Base-by-base conservation (phyloP, 2,888 invertebrate species). In the Malacosoma neustria region DNA sequence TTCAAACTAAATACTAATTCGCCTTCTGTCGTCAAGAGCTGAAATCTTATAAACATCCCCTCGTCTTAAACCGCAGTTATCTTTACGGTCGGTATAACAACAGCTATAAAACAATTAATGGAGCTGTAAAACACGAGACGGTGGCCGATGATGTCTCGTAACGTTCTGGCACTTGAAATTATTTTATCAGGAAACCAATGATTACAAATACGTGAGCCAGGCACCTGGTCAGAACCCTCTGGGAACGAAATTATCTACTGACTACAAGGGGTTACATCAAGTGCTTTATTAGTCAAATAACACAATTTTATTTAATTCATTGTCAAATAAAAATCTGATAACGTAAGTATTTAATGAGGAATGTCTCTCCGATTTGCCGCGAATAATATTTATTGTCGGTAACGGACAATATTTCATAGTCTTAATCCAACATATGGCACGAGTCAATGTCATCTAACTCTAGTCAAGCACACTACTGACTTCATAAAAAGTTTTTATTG, bases 61-160 rank as follows among this genome's bases (percentile, higher is more conserved):
- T 46, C 48, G 49, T 22, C 22, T 22, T 22, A 22, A 41, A 56
- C 59, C 58, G 49, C 63, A 67, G 62, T 73, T 73, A 80, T 80
- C 77, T 76, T 64, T 65, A 72, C 68, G 61, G 64, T 57, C 57
- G 51, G 68, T 69, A 66, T 70, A 64, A 73, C 65, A 62, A 58
- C 64, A 43, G 53, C 54, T 61, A 73, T 79, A 71, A 77, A 82
- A 80, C 63, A 70, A 76, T 76, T 81, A 79, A 84, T 73, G 65
- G 55, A 55, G 58, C 50, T 61, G 71, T 81, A 66, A 79, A 81
- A 72, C 62, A 53, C 43, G 43, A 58, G 45, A 65, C 76, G 57
- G 76, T 71, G 70, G 77, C 61, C 49, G 58, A 56, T 51, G 57
- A 58, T 55, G 60, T 52, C 46, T 54, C 55, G 55, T 46, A 53